Conservation (phyloP, 2,113 vertebrate species). For the Tychaedon coryphoeus region DNA sequence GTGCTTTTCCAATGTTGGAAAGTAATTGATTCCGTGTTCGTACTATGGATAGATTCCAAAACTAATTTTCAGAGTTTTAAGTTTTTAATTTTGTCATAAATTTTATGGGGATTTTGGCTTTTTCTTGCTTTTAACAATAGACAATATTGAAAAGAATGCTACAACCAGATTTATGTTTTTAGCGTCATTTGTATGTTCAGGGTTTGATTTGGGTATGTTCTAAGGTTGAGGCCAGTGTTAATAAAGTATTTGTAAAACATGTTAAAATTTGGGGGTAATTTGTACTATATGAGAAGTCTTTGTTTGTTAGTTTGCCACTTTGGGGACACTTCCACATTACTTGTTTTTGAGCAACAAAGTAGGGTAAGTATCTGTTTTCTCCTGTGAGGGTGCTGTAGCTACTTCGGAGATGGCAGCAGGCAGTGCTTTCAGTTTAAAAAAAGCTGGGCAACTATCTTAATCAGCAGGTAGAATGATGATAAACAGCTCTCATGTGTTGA, state of each 20-base stretch:
- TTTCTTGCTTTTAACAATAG: not conserved
- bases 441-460: not conserved
- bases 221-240: not conserved
- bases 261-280: not conserved
- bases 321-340: not conserved
- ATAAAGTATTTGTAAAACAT: not conserved
- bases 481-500: not conserved
- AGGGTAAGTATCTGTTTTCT: not conserved
- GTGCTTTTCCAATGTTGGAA: not conserved
- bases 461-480: not conserved
- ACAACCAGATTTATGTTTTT: not conserved
- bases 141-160: not conserved
- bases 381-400: not conserved
- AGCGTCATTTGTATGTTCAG: not conserved
- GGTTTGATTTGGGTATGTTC: not conserved
- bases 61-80: not conserved
- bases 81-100: not conserved
- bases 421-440: not conserved
- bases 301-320: not conserved
- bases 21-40: not conserved
- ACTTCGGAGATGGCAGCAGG: fast-evolving
- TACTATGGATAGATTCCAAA: not conserved
- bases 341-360: not conserved
- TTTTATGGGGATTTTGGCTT: not conserved
- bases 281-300: not conserved